A percentile compares a stretch with the other conserved stretches of the same genome.
phyloP scores from a whole-genome alignment of 2,888 invertebrate species.

The Bibio marci region DNA sequence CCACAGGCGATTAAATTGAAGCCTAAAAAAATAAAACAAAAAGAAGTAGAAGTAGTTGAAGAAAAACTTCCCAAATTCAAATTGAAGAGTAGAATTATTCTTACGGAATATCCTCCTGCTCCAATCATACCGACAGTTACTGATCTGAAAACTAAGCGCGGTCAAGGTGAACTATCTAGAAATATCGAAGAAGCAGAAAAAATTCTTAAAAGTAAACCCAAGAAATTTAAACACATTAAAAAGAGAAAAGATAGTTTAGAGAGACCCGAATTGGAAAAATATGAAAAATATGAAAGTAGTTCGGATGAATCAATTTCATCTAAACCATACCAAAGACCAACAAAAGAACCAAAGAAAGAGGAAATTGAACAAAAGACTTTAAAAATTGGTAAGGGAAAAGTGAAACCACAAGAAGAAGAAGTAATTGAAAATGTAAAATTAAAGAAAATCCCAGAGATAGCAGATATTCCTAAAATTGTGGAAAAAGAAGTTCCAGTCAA shows the following conservation, averaged over 20 bases:
- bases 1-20: constrained; percentile 49
- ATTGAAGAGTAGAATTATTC: constrained; percentile 52
- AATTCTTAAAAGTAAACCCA: constrained; percentile 37
- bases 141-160: constrained; percentile 37
- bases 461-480: constrained; percentile 6
- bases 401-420: constrained; percentile 23
- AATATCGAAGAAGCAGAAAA: constrained; percentile 52
- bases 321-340: constrained; percentile 5
- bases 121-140: constrained; percentile 34
- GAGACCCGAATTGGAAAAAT: constrained; percentile 24
- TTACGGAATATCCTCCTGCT: constrained; percentile 44
- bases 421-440: constrained; percentile 29
- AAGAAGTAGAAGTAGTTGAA: constrained; percentile 32
- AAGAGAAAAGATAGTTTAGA: constrained; percentile 38
- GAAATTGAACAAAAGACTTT: constrained; percentile 16
- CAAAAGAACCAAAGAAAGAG: constrained; percentile 4
- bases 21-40: constrained; percentile 19
- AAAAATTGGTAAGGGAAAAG: constrained; percentile 25
- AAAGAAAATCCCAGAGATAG: constrained; percentile 31
- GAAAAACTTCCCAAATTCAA: constrained; percentile 39
- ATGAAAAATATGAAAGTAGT: constrained; percentile 13
- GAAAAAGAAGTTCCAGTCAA: constrained; percentile 21
- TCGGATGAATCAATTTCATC: constrained; percentile 9
- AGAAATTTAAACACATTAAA: constrained; percentile 37
- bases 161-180: constrained; percentile 50